Evolutionary conservation across 2,888 invertebrate genomes (phyloP).

Genomic region (Craniophora ligustri): DNA sequence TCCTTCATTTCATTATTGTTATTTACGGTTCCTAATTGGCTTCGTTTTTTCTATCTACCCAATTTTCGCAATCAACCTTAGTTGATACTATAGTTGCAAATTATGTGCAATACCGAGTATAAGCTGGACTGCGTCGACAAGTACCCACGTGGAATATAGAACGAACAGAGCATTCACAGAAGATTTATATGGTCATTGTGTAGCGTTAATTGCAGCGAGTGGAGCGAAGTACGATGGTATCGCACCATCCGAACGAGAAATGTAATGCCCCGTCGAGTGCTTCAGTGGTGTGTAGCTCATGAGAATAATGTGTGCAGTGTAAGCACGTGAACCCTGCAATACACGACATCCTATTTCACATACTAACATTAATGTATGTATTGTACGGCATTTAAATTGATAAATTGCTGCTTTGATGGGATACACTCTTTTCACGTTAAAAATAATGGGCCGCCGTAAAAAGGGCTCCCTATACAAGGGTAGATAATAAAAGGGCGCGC

Average conservation of each 20-base stretch:
- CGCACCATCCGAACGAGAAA: conserved; percentile 78
- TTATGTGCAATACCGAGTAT: conserved; percentile 53
- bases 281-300: conserved; percentile 61
- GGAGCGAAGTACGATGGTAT: conserved; percentile 83
- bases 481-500: conserved; percentile 64
- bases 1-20: conserved; percentile 63
- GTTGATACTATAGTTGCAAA: conserved; percentile 27
- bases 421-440: conserved; percentile 55
- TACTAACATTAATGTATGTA: conserved; percentile 59
- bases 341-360: conserved; percentile 55
- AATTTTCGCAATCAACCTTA: conserved; percentile 6
- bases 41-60: conserved; percentile 45
- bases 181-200: conserved; percentile 87
- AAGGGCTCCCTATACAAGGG: conserved; percentile 57
- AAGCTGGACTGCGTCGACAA: conserved; percentile 62
- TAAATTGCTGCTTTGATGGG: conserved; percentile 58
- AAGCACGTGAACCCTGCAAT: conserved; percentile 58
- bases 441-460: conserved; percentile 62
- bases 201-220: conserved; percentile 86
- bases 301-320: conserved; percentile 65
- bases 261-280: conserved; percentile 69
- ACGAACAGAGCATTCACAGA: conserved; percentile 77
- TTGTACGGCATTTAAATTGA: conserved; percentile 57
- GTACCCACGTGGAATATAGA: conserved; percentile 70
- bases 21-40: conserved; percentile 70